Percentiles rank a stretch among this genome's conserved stretches.
These are phyloP conservation scores for Camelus dromedarius DNA, from an alignment of 2,113 vertebrate genomes.

Conservation along the genomic window DNA sequence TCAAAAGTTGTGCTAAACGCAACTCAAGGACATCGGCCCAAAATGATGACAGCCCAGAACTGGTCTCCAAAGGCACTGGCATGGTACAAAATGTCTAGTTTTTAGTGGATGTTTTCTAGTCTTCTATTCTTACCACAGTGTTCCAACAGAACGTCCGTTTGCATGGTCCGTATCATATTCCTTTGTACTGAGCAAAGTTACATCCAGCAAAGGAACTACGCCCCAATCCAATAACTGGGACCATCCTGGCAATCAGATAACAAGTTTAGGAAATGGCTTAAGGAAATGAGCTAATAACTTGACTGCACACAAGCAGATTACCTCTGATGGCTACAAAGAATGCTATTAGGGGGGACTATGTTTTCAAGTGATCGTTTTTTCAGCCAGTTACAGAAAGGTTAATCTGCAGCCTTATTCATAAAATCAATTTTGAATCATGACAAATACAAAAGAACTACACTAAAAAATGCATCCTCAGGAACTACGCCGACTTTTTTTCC, in stretches of 20 bases:
- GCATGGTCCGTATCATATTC: constrained; percentile 42
- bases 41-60: constrained; percentile 25
- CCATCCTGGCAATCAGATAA: constrained; percentile 75
- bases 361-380: constrained; percentile 74
- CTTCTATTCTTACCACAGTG: background rate
- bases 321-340: constrained; percentile 68
- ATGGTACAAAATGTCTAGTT: background rate
- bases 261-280: constrained; percentile 81
- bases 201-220: constrained; percentile 65
- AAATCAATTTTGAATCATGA: constrained; percentile 75
- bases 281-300: constrained; percentile 85
- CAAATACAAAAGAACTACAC: constrained; percentile 65
- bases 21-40: constrained; percentile 12
- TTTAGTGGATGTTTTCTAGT: background rate
- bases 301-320: constrained; percentile 80
- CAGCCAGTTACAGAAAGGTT: constrained; percentile 73
- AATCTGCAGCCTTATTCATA: constrained; percentile 69
- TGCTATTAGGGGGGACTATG: constrained; percentile 73
- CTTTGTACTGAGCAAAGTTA: constrained; percentile 71
- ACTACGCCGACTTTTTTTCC: constrained; percentile 56
- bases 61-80: background rate
- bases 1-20: constrained; percentile 30
- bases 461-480: constrained; percentile 40
- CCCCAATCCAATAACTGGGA: constrained; percentile 68
- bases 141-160: constrained; percentile 64